Conservation (phyloP, 2,113 vertebrate genomes). For the Alosa alosa region DNA sequence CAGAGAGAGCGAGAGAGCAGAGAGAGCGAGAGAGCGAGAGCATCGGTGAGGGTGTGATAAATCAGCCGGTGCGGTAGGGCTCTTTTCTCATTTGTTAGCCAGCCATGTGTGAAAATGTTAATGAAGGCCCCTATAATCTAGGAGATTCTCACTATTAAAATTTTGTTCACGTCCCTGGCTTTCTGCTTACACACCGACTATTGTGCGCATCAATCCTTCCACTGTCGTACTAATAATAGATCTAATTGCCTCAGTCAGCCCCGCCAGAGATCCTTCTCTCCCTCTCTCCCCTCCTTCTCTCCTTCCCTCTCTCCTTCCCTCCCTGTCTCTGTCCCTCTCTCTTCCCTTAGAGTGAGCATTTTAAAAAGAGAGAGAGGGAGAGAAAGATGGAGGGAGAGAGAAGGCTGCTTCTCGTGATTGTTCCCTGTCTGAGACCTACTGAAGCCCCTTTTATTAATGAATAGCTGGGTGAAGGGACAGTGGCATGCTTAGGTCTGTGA, state of each 20-base stretch:
- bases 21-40: conserved; percentile 35
- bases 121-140: conserved; percentile 91
- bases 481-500: conserved; percentile 59
- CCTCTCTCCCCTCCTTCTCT: not conserved
- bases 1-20: too few relatives aligned
- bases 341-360: not conserved
- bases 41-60: conserved; percentile 59
- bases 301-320: not conserved
- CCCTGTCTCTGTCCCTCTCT: not conserved
- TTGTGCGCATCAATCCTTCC: conserved; percentile 82
- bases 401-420: conserved; percentile 22
- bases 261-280: conserved; percentile 63
- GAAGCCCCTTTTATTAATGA: conserved; percentile 36
- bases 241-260: conserved; percentile 77
- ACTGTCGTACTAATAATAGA: conserved; percentile 79
- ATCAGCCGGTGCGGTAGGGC: conserved; percentile 78
- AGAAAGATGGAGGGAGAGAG: not conserved
- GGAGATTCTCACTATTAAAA: conserved; percentile 85
- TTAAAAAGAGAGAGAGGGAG: not conserved
- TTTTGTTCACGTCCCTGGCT: conserved; percentile 81
- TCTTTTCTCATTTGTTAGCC: conserved; percentile 92
- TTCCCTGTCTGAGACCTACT: not conserved
- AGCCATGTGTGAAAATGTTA: conserved; percentile 97
- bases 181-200: conserved; percentile 79
- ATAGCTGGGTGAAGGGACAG: conserved; percentile 47